phyloP scores from a whole-genome alignment of 2,888 invertebrate species.

The Agrochola macilenta region DNA sequence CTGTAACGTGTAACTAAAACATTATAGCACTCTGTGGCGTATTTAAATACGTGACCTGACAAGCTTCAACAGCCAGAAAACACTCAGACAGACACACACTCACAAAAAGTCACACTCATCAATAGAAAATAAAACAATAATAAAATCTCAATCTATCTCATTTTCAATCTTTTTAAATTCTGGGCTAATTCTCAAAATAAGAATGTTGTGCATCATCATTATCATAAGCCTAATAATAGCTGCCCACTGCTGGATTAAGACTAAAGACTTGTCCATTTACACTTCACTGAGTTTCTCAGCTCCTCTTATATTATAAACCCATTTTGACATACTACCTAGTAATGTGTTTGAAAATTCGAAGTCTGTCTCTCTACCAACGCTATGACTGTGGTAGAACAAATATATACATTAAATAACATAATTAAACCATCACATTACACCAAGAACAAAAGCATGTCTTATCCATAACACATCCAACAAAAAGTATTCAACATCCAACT shows the following conservation, averaged over 20 bases:
- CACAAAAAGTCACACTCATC: not conserved
- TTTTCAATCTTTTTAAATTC: not conserved
- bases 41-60: not conserved
- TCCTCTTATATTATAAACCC: not conserved
- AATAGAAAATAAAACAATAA: not conserved
- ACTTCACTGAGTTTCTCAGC: not conserved
- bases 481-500: slow-evolving; percentile 9
- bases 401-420: slow-evolving; percentile 19
- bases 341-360: not conserved
- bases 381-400: not conserved
- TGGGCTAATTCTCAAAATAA: not conserved
- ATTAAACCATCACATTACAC: slow-evolving; percentile 6
- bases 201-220: not conserved
- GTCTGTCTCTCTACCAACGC: not conserved
- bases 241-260: not conserved
- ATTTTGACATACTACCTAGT: no score
- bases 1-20: not conserved
- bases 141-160: no score
- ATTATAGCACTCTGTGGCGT: not conserved
- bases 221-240: not conserved
- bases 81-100: not conserved
- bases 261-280: not conserved
- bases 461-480: slow-evolving; percentile 19
- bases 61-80: not conserved
- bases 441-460: slow-evolving; percentile 33